Evolutionary conservation across 2,888 invertebrate species (phyloP).

Genomic region (Meteorus cinctellus): DNA sequence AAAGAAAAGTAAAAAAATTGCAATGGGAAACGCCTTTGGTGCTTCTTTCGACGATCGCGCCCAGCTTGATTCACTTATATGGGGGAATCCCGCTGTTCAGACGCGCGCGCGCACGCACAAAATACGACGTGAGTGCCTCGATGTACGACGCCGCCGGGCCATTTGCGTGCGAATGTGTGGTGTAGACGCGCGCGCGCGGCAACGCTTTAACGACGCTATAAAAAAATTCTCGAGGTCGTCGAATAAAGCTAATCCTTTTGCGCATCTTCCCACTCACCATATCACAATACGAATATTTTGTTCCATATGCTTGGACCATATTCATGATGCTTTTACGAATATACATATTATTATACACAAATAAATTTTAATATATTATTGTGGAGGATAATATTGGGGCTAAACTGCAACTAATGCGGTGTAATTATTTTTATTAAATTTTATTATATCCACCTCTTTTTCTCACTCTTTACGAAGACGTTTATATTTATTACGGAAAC

Average conservation of each 20-base stretch:
- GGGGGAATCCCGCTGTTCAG: conserved; percentile 32
- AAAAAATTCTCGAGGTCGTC: conserved; percentile 63
- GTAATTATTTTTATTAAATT: conserved; percentile 1
- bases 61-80: conserved; percentile 33
- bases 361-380: background rate
- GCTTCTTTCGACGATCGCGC: conserved; percentile 14
- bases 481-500: conserved; percentile 7
- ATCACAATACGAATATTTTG: conserved; percentile 3
- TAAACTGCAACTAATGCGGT: conserved; percentile 1
- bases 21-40: conserved; percentile 6
- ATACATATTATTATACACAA: background rate
- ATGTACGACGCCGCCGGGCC: conserved; percentile 47
- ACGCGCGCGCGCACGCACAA: conserved; percentile 20
- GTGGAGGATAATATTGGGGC: background rate
- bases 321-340: background rate
- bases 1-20: background rate
- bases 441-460: conserved; percentile 6
- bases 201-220: conserved; percentile 65
- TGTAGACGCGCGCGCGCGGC: conserved; percentile 54
- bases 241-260: conserved; percentile 58
- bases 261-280: conserved; percentile 3
- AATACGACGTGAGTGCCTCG: conserved; percentile 41
- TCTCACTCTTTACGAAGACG: conserved; percentile 15
- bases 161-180: background rate
- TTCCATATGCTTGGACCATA: conserved; percentile 3